Conservation (phyloP, 1,140 invertebrate species). For the Apolygus lucorum region DNA sequence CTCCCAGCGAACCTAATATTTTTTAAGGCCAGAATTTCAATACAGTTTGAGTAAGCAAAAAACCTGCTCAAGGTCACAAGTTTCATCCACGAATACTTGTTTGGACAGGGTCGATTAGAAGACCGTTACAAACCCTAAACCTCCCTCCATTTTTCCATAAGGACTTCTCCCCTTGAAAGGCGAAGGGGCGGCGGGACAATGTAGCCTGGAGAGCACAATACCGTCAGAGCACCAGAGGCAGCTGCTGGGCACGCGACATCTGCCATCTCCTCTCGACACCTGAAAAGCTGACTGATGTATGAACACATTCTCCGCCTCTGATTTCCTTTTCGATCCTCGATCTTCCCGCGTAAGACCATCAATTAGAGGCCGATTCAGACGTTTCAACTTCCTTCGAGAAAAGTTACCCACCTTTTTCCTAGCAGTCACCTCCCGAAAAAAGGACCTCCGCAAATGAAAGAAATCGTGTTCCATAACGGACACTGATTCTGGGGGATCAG, state of each 20-base stretch:
- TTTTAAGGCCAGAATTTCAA: no score
- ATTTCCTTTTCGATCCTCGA: not conserved
- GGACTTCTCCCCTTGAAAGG: not conserved
- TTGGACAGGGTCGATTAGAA: constrained; percentile 12
- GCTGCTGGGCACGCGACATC: constrained; percentile 15
- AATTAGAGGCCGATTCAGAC: not conserved
- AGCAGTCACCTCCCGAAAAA: no score
- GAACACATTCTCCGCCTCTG: not conserved
- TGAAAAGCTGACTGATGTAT: constrained; percentile 16
- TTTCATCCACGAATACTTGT: not conserved
- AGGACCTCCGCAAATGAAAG: no score
- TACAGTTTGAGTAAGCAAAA: no score
- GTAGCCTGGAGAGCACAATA: constrained; percentile 6
- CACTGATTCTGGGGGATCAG: not conserved
- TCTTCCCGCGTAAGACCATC: not conserved
- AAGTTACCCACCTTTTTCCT: no score
- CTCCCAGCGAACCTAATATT: no score
- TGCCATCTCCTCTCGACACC: constrained; percentile 8
- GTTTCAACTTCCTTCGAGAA: not conserved
- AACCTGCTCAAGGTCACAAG: constrained; percentile 3
- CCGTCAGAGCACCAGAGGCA: not conserved
- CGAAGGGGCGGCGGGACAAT: constrained; percentile 7
- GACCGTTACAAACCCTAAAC: constrained; percentile 8
- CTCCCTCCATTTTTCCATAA: not conserved
- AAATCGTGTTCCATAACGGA: constrained; percentile 5